phyloP scores from a whole-genome alignment of 2,797 vertebrate species.

The Brachymystax lenok region DNA sequence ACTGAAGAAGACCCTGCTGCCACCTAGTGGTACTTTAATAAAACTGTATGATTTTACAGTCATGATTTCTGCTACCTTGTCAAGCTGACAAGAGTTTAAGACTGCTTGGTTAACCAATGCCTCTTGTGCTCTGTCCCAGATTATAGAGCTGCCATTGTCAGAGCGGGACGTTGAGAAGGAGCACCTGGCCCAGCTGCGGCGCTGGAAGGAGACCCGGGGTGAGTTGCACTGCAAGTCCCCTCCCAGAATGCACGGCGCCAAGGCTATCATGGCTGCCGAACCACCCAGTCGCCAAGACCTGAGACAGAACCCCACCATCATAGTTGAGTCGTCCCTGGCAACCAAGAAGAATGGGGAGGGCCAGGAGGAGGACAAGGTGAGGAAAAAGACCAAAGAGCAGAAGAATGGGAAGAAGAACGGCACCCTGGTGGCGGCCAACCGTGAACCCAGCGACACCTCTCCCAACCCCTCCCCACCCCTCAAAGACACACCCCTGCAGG shows the following conservation, averaged over 20 bases:
- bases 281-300: constrained; percentile 81
- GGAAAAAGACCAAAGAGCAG: constrained; percentile 27
- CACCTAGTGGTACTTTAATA: constrained; percentile 11
- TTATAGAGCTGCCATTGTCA: constrained; percentile 84
- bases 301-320: constrained; percentile 85
- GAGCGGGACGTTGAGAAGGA: constrained; percentile 95
- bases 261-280: constrained; percentile 90
- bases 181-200: constrained; percentile 87
- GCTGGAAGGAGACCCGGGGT: constrained; percentile 88
- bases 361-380: constrained; percentile 20
- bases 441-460: constrained; percentile 23
- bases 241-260: constrained; percentile 92
- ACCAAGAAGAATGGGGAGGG: background rate
- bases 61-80: background rate
- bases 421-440: constrained; percentile 31
- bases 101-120: background rate
- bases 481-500: constrained; percentile 44
- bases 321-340: constrained; percentile 65
- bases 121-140: constrained; percentile 61
- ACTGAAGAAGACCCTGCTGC: constrained; percentile 1
- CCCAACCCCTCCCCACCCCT: constrained; percentile 34
- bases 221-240: constrained; percentile 87
- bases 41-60: background rate
- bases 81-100: background rate
- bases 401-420: background rate